Evolutionary conservation across 1,140 invertebrate genomes (phyloP).

Genomic region (Brachystomella parvula): DNA sequence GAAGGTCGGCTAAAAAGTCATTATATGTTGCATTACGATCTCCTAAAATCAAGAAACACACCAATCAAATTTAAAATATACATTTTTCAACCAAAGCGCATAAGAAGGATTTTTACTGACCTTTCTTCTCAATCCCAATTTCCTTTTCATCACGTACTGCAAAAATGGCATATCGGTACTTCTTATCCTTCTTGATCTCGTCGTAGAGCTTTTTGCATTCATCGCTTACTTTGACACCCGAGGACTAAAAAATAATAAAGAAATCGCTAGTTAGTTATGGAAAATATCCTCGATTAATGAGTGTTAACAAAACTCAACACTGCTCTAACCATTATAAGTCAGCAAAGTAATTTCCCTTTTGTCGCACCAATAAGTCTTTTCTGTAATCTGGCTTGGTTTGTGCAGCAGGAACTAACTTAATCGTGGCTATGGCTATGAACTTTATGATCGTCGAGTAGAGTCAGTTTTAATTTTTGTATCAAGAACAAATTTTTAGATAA

Average conservation of each 20-base stretch:
- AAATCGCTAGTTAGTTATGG: background rate
- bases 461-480: no score
- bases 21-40: conserved; percentile 78
- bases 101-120: conserved; percentile 46
- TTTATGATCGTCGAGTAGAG: no score
- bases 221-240: conserved; percentile 89
- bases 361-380: no score
- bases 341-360: no score
- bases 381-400: no score
- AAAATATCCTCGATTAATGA: no score
- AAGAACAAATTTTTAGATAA: no score
- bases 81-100: background rate
- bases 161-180: conserved; percentile 91
- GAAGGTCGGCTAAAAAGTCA: conserved; percentile 79
- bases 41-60: conserved; percentile 40
- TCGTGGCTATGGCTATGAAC: no score
- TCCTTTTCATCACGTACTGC: conserved; percentile 90
- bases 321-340: no score
- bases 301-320: no score
- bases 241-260: conserved; percentile 61
- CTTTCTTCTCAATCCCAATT: conserved; percentile 82
- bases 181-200: conserved; percentile 95
- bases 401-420: no score
- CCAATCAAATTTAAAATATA: background rate
- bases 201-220: conserved; percentile 89